Evolutionary conservation across 2,797 vertebrate species (phyloP).

Genomic region (Platalea minor): DNA sequence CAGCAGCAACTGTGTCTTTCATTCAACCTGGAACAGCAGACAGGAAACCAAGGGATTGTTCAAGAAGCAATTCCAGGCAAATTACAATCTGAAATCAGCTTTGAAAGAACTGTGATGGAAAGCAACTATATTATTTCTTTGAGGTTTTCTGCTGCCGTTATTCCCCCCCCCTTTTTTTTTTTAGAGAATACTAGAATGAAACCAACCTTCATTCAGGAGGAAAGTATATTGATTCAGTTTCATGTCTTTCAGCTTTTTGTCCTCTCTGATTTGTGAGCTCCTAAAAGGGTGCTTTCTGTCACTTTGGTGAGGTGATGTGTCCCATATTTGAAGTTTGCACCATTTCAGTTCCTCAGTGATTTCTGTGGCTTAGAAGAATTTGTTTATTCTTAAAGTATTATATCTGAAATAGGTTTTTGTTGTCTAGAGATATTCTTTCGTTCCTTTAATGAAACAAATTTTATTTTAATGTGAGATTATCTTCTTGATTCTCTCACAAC

Average conservation of each 20-base stretch:
- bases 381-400: neutral
- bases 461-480: neutral
- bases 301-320: neutral
- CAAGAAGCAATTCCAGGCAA: constrained; percentile 3
- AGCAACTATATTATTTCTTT: neutral
- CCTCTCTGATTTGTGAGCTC: neutral
- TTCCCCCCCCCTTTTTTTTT: accelerated
- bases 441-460: neutral
- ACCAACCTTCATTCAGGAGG: neutral
- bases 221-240: neutral
- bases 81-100: neutral
- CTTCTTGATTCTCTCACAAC: neutral
- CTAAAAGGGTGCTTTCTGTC: neutral
- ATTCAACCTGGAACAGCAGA: constrained; percentile 20
- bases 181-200: neutral
- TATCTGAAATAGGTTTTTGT: neutral
- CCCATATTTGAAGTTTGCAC: neutral
- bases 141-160: neutral
- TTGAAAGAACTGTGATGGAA: neutral
- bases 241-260: neutral
- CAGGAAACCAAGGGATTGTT: neutral
- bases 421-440: neutral
- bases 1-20: constrained; percentile 23
- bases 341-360: neutral
- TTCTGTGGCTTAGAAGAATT: neutral